phyloP scores from a whole-genome alignment of 2,888 invertebrate species.

The Mesodorylaimus sp. region DNA sequence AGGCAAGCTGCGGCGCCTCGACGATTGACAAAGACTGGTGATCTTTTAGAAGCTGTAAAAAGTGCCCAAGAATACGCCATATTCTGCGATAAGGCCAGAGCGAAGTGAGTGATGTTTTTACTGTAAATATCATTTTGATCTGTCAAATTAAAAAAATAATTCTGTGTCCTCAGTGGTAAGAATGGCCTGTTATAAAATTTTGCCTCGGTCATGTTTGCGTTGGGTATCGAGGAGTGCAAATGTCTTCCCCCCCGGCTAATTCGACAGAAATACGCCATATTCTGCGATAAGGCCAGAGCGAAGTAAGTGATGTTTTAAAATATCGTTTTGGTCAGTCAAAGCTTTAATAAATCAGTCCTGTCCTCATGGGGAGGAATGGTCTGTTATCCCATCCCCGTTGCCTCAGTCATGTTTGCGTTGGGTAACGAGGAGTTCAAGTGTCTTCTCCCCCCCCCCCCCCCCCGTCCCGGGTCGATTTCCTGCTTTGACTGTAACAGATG shows the following conservation, averaged over 20 bases:
- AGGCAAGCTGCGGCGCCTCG: conserved; percentile 48
- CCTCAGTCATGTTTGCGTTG: no score
- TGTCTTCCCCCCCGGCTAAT: no score
- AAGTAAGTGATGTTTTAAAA: not conserved
- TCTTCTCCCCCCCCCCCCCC: no score
- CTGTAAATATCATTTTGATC: conserved; percentile 22
- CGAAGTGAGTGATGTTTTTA: not conserved
- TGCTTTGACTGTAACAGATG: no score
- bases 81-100: conserved; percentile 36
- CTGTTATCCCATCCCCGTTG: no score
- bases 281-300: conserved; percentile 32
- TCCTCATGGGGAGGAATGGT: no score
- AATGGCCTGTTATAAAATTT: no score
- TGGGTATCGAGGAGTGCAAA: no score
- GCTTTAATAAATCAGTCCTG: conserved; percentile 16
- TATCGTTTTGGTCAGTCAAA: conserved; percentile 27
- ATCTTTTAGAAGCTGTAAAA: conserved; percentile 46
- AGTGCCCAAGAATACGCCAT: conserved; percentile 61
- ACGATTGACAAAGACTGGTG: conserved; percentile 44
- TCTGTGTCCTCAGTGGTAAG: no score
- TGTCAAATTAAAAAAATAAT: conserved; percentile 20
- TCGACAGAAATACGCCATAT: conserved; percentile 57
- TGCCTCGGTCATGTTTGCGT: no score
- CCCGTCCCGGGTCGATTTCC: no score
- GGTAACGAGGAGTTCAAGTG: no score